These are phyloP conservation scores for Sciurus carolinensis DNA, from an alignment of 2,797 vertebrate genomes.

Conservation along the genomic window DNA sequence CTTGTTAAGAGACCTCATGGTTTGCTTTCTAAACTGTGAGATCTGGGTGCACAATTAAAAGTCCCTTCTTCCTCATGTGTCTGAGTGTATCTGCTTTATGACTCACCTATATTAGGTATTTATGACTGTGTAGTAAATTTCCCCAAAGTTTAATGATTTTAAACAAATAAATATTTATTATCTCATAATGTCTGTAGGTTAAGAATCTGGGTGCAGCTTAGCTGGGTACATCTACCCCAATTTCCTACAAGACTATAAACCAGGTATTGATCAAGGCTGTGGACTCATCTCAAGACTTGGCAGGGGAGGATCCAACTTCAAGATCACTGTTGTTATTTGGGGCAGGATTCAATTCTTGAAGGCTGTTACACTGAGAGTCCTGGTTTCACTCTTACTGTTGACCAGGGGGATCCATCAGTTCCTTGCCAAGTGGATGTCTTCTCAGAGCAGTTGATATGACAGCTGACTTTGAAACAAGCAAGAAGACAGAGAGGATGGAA, in stretches of 20 bases:
- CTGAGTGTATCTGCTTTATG: background rate
- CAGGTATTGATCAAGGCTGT: background rate
- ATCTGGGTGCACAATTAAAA: background rate
- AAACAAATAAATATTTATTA: background rate
- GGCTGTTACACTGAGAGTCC: background rate
- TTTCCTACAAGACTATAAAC: background rate
- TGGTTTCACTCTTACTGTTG: background rate
- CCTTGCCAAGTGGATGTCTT: background rate
- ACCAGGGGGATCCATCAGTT: background rate
- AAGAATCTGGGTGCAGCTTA: background rate
- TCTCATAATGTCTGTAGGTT: background rate
- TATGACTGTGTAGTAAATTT: background rate
- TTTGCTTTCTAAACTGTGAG: conserved; percentile 11
- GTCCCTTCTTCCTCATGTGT: background rate
- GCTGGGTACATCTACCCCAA: background rate
- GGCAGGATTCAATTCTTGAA: conserved; percentile 3
- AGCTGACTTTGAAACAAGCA: background rate
- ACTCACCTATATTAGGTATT: background rate
- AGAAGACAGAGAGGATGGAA: background rate
- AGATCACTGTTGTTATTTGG: background rate
- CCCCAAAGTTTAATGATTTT: background rate
- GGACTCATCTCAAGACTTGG: background rate
- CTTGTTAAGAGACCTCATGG: background rate
- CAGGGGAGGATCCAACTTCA: background rate
- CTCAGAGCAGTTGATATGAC: background rate